Evolutionary conservation across 2,888 invertebrate species (phyloP), one percentile per base, ranked within the genome.

Genomic region (Balanococcus diminutus): DNA sequence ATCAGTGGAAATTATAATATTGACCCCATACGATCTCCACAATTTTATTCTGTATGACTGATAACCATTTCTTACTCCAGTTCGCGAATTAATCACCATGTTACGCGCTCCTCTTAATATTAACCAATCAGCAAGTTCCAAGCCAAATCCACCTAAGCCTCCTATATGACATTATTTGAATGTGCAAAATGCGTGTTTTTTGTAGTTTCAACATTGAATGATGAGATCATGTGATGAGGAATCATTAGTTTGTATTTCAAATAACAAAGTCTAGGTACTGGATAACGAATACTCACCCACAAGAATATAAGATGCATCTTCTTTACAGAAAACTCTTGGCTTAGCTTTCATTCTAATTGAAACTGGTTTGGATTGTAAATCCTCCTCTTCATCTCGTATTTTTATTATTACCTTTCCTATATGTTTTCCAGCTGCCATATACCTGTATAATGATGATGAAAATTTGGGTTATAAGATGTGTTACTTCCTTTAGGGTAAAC

Each of bases 321-420:
- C 91, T 86, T 91, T 89, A 88, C 92, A 92, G 67, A 90, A 89
- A 81, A 91, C 90, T 79, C 91, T 89, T 56, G 91, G 90, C n/a
- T 91, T 88, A 1, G 91, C 72, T 32, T 72, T 32, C 14, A 72
- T 16, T 6, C 8, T 11, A 91, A 22, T 89, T 87, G 82, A 9
- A 83, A 22, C 3, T 82, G 82, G 46, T 28, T 72, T 32, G 88
- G 87, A n/a, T 51, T 72, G 8, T 75, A 19, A 19, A 84, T 14
- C 36, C 36, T 86, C 82, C 87, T 92, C 92, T 0, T 92, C 92
- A 6, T 89, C 87, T 22, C 92, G 90, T 8, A 92, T 90, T 88
- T 92, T 91, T 16, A 92, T 88, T 67, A 92, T 89, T 0, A 92
- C 93, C 91, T 96, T 96, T 75, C 96, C 96, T 83, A 95, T 94